phyloP scores from a whole-genome alignment of 2,113 vertebrate species.

The Archocentrus centrarchus region DNA sequence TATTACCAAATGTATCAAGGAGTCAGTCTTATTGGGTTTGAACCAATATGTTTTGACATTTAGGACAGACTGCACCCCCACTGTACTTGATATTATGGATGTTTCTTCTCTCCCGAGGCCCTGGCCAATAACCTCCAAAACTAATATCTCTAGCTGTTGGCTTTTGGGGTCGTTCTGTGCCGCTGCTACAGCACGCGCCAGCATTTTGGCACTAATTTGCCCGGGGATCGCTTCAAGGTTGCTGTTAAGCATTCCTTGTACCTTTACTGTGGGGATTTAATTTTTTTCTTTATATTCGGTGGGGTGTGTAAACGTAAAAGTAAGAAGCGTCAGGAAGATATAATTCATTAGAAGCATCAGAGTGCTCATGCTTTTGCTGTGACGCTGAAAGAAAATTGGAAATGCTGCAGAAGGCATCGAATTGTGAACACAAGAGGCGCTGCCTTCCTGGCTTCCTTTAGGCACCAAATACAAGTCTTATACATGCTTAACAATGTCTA shows the following conservation, averaged over 20 bases:
- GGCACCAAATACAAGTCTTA: slow-evolving; percentile 5
- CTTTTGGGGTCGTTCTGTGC: slow-evolving; percentile 55
- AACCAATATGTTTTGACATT: slow-evolving; percentile 57
- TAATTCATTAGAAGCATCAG: slow-evolving; percentile 42
- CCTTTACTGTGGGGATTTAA: slow-evolving; percentile 15
- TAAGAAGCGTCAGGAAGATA: slow-evolving; percentile 29
- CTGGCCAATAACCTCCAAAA: slow-evolving; percentile 64
- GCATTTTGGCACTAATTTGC: slow-evolving; percentile 67
- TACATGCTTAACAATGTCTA: slow-evolving; percentile 13
- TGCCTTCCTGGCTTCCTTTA: neutral
- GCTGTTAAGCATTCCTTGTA: slow-evolving; percentile 51
- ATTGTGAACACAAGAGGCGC: slow-evolving; percentile 13
- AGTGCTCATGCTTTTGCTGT: slow-evolving; percentile 35
- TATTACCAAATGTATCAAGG: slow-evolving; percentile 34
- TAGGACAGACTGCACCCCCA: slow-evolving; percentile 2
- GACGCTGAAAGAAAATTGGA: slow-evolving; percentile 38
- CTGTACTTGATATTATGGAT: slow-evolving; percentile 57
- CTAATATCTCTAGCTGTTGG: slow-evolving; percentile 54
- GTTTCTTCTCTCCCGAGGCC: slow-evolving; percentile 33
- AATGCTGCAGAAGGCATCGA: slow-evolving; percentile 13
- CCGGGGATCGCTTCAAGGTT: slow-evolving; percentile 60
- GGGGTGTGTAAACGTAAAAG: slow-evolving; percentile 29
- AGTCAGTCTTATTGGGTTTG: slow-evolving; percentile 56
- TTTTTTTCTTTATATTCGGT: slow-evolving; percentile 25
- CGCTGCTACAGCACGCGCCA: slow-evolving; percentile 45